Percentiles rank a stretch among this genome's conserved stretches.
These are phyloP conservation scores for Diorhabda sublineata DNA, from an alignment of 1,140 invertebrate genomes.

Conservation along the genomic window DNA sequence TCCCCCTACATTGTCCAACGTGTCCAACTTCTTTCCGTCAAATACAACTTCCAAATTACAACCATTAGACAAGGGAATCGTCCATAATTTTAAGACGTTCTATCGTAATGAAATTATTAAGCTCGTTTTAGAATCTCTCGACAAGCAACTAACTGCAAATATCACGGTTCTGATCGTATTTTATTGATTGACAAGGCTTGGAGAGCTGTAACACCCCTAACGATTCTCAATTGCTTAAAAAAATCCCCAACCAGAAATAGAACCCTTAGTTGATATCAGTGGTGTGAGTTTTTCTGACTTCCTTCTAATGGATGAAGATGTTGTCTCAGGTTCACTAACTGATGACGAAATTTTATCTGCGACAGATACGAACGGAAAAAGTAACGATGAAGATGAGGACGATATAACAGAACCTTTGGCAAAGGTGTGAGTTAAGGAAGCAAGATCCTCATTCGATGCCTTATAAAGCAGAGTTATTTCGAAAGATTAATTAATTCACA, in stretches of 20 bases:
- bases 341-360: conserved; percentile 19
- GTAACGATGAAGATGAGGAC: conserved; percentile 14
- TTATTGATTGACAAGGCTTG: too few species aligned
- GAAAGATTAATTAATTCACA: conserved; percentile 13
- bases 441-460: conserved; percentile 7
- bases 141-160: too few species aligned
- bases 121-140: too few species aligned
- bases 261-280: conserved; percentile 9
- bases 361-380: conserved; percentile 11
- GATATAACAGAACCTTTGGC: conserved; percentile 17
- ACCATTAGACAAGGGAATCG: conserved; percentile 7
- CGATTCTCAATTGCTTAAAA: too few species aligned
- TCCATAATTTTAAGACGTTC: conserved; percentile 9
- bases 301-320: conserved; percentile 11
- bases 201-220: too few species aligned
- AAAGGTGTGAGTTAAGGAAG: conserved; percentile 16
- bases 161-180: too few species aligned
- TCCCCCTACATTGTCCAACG: conserved; percentile 16
- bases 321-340: conserved; percentile 16
- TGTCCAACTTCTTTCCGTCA: background rate
- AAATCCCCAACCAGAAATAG: conserved; percentile 5
- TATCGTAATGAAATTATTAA: too few species aligned
- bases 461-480: background rate
- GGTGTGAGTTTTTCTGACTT: background rate
- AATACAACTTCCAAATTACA: conserved; percentile 14